Evolutionary conservation across 2,113 vertebrate genomes (phyloP).

Genomic region (Gila orcuttii): DNA sequence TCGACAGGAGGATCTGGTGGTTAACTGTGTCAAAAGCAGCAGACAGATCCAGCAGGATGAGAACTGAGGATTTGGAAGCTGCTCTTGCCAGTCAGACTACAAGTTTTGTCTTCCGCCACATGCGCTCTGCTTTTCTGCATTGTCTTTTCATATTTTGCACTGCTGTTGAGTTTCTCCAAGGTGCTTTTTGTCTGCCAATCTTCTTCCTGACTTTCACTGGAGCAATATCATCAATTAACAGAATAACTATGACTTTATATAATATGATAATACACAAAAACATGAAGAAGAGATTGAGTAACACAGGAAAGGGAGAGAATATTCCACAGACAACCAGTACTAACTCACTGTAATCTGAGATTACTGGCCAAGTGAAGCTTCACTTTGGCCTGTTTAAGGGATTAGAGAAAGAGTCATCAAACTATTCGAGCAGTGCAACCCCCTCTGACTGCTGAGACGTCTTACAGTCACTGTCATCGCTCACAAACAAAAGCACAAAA

Average conservation of each 20-base stretch:
- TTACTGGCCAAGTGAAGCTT: slow-evolving; percentile 65
- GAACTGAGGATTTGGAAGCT: no score
- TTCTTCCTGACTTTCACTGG: no score
- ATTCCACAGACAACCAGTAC: slow-evolving; percentile 29
- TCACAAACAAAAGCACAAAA: slow-evolving; percentile 2
- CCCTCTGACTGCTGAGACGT: background rate
- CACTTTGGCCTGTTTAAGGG: slow-evolving; percentile 48
- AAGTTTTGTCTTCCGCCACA: no score
- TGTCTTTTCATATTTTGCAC: no score
- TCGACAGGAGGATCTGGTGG: no score
- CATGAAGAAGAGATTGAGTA: background rate
- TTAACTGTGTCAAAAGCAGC: no score
- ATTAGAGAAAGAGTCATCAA: slow-evolving; percentile 56
- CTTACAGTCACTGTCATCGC: background rate
- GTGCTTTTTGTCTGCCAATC: no score
- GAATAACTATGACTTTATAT: background rate
- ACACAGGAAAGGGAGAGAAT: background rate
- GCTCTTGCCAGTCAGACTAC: no score
- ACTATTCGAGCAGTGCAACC: slow-evolving; percentile 1
- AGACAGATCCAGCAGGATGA: no score
- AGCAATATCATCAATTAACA: no score
- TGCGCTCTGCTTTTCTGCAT: no score
- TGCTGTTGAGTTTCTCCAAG: no score
- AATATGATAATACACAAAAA: background rate
- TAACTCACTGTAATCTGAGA: slow-evolving; percentile 63